Base-by-base conservation (phyloP, 1,140 invertebrate genomes). In the Drosophila murphyi region DNA sequence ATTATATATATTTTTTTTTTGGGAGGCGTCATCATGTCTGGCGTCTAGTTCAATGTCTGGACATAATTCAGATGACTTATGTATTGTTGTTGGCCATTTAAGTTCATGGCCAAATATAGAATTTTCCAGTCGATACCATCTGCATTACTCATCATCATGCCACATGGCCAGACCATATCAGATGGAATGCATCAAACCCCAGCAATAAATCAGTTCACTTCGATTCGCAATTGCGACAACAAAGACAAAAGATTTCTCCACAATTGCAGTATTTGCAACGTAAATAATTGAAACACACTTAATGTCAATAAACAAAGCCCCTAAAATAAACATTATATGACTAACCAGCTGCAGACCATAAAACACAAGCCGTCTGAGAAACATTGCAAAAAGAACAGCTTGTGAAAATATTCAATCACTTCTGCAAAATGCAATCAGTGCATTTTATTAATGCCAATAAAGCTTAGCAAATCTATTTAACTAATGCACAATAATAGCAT, bases 21-120 rank as follows among this genome's bases (percentile, higher is more conserved):
- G 20, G 20, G 3, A 29, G 80, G 62, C 80, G 80, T 77, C 83
- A 60, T 68, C 57, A 65, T 70, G 79, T 87, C 82, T 76, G 76
- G 29, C 34, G 56, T 5, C 29, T 70, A 6, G n/a, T 29, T 20
- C 54, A 60, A 20, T n/a, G 56, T 60, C 43, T 34, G 60, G 20
- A 61, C 8, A 61, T 12, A 61, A 35, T 61, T 45, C 32, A 50
- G 45, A 61, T 48, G n/a, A 61, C 20, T 52, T 41, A 52, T 68
- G 51, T n/a, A 41, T 56, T 56, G 35, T 48, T 48, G 57, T 52
- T 59, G 59, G 45, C 31, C 48, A 65, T 47, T 47, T 57, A 37
- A 54, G 55, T 74, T 74, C 65, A 74, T 45, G 72, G 64, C 51
- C 65, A 74, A 63, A 10, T 37, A 54, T 20, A 7, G 28, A 54